These are phyloP conservation scores for Allophyes oxyacanthae DNA, from an alignment of 2,888 invertebrate species.

Conservation along the genomic window DNA sequence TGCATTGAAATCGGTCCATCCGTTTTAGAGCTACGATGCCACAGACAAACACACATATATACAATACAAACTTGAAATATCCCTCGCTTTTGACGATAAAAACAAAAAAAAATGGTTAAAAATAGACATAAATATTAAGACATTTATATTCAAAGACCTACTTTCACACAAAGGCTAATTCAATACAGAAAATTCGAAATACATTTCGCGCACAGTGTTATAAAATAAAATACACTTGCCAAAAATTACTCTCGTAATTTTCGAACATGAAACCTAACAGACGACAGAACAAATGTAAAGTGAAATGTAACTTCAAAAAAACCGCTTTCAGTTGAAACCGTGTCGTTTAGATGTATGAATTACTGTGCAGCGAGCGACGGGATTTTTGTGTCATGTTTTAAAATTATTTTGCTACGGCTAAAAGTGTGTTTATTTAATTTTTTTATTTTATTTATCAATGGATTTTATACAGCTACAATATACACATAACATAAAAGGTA, in stretches of 20 bases:
- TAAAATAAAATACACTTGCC: conserved; percentile 23
- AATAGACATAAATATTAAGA: neutral
- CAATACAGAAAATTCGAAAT: neutral
- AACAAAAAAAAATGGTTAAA: too few species aligned
- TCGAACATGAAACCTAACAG: conserved; percentile 23
- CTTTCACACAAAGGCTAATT: neutral
- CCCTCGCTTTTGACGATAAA: too few species aligned
- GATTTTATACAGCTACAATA: too few species aligned
- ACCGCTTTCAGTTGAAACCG: conserved; percentile 28
- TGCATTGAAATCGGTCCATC: too few species aligned
- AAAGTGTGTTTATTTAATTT: conserved; percentile 1
- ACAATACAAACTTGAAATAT: too few species aligned
- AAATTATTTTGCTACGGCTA: conserved; percentile 5
- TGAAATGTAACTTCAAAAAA: conserved; percentile 30
- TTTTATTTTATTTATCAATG: neutral
- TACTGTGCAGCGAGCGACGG: conserved; percentile 4
- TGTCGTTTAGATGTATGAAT: conserved; percentile 37
- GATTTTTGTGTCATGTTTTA: neutral
- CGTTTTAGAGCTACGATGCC: too few species aligned
- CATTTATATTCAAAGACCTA: conserved; percentile 6
- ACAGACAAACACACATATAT: too few species aligned
- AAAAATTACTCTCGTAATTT: conserved; percentile 33
- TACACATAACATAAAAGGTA: too few species aligned
- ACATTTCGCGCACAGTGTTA: neutral
- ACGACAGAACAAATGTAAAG: conserved; percentile 25